Conservation (phyloP, 2,797 vertebrate species). For the Hafferia zeledoni region DNA sequence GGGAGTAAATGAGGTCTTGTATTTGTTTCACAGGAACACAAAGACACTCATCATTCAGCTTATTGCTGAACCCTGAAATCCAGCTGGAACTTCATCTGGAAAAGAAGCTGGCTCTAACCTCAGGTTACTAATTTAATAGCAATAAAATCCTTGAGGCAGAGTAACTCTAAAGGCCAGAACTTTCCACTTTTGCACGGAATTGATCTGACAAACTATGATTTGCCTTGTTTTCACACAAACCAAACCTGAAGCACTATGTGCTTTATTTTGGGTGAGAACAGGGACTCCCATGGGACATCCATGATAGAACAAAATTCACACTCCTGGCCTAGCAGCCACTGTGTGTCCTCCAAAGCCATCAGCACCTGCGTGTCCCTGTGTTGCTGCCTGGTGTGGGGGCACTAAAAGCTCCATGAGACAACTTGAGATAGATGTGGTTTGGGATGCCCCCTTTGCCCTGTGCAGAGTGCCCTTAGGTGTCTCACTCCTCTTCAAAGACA, state of each 20-base stretch:
- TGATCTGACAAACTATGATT: background rate
- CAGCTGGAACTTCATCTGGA: background rate
- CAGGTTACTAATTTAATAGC: background rate
- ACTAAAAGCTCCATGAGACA: background rate
- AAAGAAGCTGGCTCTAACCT: background rate
- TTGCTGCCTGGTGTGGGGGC: background rate
- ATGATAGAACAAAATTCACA: rapidly evolving
- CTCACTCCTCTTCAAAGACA: background rate
- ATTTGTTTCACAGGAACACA: background rate
- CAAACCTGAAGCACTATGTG: background rate
- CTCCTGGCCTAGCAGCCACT: background rate
- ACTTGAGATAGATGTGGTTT: background rate
- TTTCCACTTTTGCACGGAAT: background rate
- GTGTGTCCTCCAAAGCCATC: background rate
- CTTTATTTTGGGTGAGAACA: background rate
- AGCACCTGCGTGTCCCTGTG: rapidly evolving
- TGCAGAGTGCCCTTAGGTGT: background rate
- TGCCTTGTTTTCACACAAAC: background rate
- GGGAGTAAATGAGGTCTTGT: background rate
- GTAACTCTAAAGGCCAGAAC: background rate
- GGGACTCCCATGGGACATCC: background rate
- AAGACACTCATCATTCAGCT: background rate
- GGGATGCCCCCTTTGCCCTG: background rate
- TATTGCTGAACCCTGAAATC: background rate
- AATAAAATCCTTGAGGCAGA: background rate